phyloP scores from a whole-genome alignment of 2,888 invertebrate genomes.

The Diabrotica balteata region DNA sequence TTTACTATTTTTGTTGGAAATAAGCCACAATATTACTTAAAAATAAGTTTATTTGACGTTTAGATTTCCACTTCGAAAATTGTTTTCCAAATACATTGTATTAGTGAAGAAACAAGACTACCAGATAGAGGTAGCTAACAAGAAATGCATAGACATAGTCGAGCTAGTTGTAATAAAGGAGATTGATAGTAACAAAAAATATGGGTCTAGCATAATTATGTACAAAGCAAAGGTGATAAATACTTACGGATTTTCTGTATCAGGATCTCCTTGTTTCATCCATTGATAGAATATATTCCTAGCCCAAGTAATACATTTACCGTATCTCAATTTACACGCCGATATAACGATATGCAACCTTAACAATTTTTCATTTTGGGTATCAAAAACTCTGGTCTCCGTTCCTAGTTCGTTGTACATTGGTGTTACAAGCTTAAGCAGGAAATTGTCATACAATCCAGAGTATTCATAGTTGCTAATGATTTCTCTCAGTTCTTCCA shows the following conservation, averaged over 20 bases:
- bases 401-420: slow-evolving; percentile 64
- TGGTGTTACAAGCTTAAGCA: slow-evolving; percentile 48
- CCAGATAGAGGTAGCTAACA: no score
- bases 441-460: slow-evolving; percentile 58
- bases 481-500: slow-evolving; percentile 63
- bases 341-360: slow-evolving; percentile 65
- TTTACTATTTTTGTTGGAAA: no score
- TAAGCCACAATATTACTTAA: no score
- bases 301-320: slow-evolving; percentile 66
- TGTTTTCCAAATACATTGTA: no score
- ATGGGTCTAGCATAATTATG: no score
- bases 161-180: no score
- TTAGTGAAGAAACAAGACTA: no score
- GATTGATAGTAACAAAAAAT: no score
- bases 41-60: no score
- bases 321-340: slow-evolving; percentile 67
- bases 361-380: slow-evolving; percentile 67
- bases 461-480: slow-evolving; percentile 63
- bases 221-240: no score
- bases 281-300: slow-evolving; percentile 58
- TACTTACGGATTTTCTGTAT: slow-evolving; percentile 54
- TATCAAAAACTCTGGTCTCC: slow-evolving; percentile 61
- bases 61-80: no score
- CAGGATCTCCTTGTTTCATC: slow-evolving; percentile 52
- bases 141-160: no score